Percentiles rank a stretch among this genome's conserved stretches.
Conservation (phyloP, 2,888 invertebrate genomes). For the Habrosyne pyritoides region DNA sequence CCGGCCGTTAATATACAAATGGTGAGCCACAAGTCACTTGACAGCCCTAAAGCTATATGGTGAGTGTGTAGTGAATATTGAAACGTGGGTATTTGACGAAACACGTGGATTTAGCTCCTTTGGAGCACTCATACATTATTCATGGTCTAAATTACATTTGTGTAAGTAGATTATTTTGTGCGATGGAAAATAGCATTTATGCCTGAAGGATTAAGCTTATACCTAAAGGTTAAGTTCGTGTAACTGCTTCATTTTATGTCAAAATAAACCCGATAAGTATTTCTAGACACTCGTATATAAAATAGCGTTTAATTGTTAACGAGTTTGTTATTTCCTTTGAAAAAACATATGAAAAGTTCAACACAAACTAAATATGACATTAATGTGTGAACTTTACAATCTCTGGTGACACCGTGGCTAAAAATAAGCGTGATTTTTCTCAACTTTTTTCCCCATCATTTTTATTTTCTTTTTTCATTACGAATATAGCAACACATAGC, state of each 20-base stretch:
- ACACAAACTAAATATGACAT: not conserved
- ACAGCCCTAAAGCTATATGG: not conserved
- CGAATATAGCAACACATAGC: conserved; percentile 7
- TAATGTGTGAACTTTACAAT: not conserved
- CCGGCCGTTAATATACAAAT: not conserved
- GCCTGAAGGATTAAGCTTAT: not conserved
- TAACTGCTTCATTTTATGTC: not conserved
- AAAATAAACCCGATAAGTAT: not conserved
- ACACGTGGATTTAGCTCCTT: conserved; percentile 45
- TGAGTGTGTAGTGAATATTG: conserved; percentile 39
- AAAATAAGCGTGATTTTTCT: not conserved
- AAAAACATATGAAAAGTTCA: not conserved
- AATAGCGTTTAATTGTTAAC: not conserved
- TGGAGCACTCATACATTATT: conserved; percentile 46
- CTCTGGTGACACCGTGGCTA: not conserved
- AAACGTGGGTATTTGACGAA: conserved; percentile 18
- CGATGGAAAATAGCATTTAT: conserved; percentile 5
- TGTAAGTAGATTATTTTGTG: conserved; percentile 28
- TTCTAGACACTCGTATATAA: not conserved
- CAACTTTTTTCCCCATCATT: not conserved
- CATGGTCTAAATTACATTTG: conserved; percentile 37
- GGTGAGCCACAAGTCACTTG: not conserved
- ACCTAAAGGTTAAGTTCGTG: not conserved
- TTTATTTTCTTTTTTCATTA: conserved; percentile 9
- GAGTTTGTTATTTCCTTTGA: not conserved